Base-by-base conservation (phyloP, 2,113 vertebrate genomes). In the Orientallactaga bullata region DNA sequence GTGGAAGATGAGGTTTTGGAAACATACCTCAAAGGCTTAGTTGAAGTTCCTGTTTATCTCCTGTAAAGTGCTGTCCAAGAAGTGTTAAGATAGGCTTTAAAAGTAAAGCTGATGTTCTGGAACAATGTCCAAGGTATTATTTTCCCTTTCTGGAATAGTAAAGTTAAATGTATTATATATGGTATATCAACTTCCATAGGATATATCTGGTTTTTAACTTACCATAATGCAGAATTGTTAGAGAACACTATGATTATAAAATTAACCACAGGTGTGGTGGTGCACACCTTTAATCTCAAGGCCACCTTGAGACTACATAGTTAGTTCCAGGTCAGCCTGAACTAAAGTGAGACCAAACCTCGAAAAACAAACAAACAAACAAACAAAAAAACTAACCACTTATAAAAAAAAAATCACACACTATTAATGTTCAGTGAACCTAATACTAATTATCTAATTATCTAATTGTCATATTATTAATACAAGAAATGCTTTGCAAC, bases 1-100 rank as follows among this genome's bases (percentile, higher is more conserved):
- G 42, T 91, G 80, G 79, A 95, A 88, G 37, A 68, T 71, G 13
- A 69, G 17, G 18, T 72, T 91, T 84, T 85, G 72, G 24, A 84
- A 86, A 88, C 58, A 7, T 32, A 2, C 2, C 23, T 39, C 5
- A 18, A 58, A 69, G 23, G 0, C 28, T 82, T 68, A 73, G 42
- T n/a, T 84, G 60, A 55, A 61, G 17, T 72, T 2, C 18, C 11
- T 16, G 37, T 1, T 80, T 1, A 32, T 35, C 2, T 35, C 13
- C 28, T 63, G 0, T 15, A 89, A 94, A 24, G 73, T 5, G 10
- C 15, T 51, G 17, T 11, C 24, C 21, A 42, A 32, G 1, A 9
- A 78, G n/a, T 60, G 2, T 69, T 4, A 2, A 79, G 23, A 58
- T 78, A 39, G 30, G 21, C 21, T 76, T 94, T 77, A 28, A 81